Conservation (phyloP, 1,140 invertebrate genomes). For the Eufriesea mexicana region DNA sequence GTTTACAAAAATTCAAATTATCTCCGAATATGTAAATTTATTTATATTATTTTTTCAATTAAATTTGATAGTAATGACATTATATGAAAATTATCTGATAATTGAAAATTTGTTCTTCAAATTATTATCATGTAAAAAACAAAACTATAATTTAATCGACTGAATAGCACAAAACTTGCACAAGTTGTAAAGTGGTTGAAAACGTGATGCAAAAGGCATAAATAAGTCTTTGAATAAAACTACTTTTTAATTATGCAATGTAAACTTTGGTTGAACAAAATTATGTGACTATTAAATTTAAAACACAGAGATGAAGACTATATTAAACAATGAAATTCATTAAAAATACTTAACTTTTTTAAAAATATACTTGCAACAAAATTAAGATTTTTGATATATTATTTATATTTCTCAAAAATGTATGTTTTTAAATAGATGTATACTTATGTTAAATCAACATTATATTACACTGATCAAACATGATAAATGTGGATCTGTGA, state of each 20-base stretch:
- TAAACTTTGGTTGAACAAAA: not conserved
- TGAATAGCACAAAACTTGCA: conserved; percentile 43
- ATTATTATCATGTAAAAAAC: not conserved
- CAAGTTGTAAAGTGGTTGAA: conserved; percentile 22
- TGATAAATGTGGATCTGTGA: conserved; percentile 4
- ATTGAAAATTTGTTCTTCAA: not conserved
- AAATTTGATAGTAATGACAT: not conserved
- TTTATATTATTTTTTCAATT: conserved; percentile 7
- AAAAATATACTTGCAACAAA: not conserved
- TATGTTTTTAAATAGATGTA: not conserved
- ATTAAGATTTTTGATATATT: not conserved
- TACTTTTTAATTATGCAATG: conserved; percentile 5
- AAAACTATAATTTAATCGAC: not conserved
- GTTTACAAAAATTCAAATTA: not conserved
- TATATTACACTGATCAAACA: not conserved
- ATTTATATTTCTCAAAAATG: not conserved
- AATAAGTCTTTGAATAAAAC: conserved; percentile 12
- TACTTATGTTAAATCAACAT: not conserved
- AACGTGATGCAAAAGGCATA: conserved; percentile 5
- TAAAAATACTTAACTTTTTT: conserved; percentile 1
- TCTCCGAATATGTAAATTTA: not conserved
- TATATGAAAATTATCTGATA: too few species aligned
- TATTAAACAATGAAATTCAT: conserved; percentile 11
- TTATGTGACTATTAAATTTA: not conserved
- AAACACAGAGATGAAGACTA: not conserved